Evolutionary conservation across 2,888 invertebrate genomes (phyloP).

Genomic region (Branchipolynoe longqiensis): DNA sequence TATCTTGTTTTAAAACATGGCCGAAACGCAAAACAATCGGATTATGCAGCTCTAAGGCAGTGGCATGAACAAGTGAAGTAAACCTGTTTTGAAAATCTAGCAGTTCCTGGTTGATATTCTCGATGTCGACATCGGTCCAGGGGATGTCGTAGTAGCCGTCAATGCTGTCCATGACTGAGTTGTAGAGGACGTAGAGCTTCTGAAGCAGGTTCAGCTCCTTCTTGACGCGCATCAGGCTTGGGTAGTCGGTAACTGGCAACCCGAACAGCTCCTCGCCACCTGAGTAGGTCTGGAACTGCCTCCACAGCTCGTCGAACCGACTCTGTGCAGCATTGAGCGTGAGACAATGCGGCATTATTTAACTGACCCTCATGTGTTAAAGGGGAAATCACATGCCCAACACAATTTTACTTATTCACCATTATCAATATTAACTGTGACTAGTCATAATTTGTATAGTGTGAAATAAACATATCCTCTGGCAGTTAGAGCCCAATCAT

Average conservation of each 20-base stretch:
- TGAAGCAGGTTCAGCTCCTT: conserved; percentile 80
- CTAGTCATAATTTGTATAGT: too few relatives aligned
- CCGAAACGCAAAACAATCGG: too few relatives aligned
- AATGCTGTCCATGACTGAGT: conserved; percentile 78
- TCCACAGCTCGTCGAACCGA: conserved; percentile 80
- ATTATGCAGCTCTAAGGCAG: too few relatives aligned
- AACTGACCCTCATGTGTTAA: too few relatives aligned
- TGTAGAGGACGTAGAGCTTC: conserved; percentile 81
- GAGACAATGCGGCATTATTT: too few relatives aligned
- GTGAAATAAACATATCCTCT: too few relatives aligned
- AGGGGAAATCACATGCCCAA: too few relatives aligned
- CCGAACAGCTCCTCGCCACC: conserved; percentile 81
- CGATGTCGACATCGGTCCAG: conserved; percentile 81
- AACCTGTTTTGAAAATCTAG: conserved; percentile 80
- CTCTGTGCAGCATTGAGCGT: conserved; percentile 72
- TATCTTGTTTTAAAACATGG: too few relatives aligned
- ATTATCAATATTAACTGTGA: too few relatives aligned
- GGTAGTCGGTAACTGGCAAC: conserved; percentile 78
- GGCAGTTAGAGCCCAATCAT: too few relatives aligned
- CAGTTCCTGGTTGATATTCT: conserved; percentile 79
- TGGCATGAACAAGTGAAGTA: too few relatives aligned
- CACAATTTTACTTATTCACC: too few relatives aligned
- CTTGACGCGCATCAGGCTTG: conserved; percentile 73
- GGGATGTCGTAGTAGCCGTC: conserved; percentile 80
- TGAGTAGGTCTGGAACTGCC: conserved; percentile 78